Evolutionary conservation across 2,797 vertebrate genomes (phyloP).

Genomic region (Cyclopterus lumpus): DNA sequence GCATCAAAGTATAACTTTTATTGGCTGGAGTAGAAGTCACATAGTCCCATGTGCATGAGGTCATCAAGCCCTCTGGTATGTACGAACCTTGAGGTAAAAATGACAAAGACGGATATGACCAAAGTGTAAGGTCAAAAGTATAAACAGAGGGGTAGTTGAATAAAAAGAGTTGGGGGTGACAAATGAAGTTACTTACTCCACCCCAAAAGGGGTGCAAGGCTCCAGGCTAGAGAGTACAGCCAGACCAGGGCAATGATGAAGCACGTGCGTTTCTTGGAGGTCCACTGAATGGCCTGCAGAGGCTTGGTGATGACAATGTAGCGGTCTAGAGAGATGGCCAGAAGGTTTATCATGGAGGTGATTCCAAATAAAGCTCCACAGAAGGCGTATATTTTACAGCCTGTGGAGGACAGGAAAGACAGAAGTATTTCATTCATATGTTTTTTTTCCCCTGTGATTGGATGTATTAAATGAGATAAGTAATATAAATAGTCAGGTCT

Average conservation of each 20-base stretch:
- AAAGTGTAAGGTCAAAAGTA: neutral
- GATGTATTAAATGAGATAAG: neutral
- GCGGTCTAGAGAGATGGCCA: conserved; percentile 92
- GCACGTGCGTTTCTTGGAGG: conserved; percentile 86
- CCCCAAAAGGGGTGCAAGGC: conserved; percentile 93
- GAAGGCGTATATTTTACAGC: conserved; percentile 94
- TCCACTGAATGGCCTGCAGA: conserved; percentile 87
- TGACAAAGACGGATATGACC: neutral
- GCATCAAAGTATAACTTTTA: conserved; percentile 86
- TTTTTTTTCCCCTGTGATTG: neutral
- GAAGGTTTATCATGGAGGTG: conserved; percentile 94
- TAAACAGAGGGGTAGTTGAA: neutral
- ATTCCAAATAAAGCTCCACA: conserved; percentile 95
- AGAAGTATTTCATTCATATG: neutral
- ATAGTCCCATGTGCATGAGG: conserved; percentile 87
- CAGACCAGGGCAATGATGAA: conserved; percentile 88
- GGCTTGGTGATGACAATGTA: conserved; percentile 95
- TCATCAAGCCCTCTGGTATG: conserved; percentile 88
- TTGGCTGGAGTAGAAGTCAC: conserved; percentile 81
- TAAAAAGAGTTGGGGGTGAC: neutral
- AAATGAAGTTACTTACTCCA: conserved; percentile 88
- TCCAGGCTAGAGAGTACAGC: conserved; percentile 94
- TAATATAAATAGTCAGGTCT: neutral
- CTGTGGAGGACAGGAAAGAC: conserved; percentile 45
- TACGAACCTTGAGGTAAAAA: conserved; percentile 78